Percentiles rank a stretch among this genome's conserved stretches.
phyloP scores from a whole-genome alignment of 2,113 vertebrate genomes.

The Oxyura jamaicensis region DNA sequence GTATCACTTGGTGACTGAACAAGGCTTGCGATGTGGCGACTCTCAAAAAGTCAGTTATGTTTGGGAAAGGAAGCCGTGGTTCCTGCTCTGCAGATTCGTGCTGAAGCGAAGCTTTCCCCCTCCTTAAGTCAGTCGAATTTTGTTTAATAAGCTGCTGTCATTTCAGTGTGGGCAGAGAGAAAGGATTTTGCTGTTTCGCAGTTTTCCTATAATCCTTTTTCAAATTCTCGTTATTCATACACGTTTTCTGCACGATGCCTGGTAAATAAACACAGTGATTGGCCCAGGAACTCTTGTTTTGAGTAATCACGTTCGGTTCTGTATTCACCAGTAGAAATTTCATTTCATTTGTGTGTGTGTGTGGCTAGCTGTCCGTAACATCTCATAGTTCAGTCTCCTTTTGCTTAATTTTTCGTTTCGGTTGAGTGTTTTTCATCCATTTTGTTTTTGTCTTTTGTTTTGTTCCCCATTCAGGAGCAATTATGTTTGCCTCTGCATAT shows the following conservation, averaged over 20 bases:
- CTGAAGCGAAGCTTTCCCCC: neutral
- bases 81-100: neutral
- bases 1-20: fast-evolving
- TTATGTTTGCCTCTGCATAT: slow-evolving; percentile 98
- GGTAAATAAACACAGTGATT: slow-evolving; percentile 6
- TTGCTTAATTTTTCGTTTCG: slow-evolving; percentile 71
- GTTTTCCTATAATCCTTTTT: neutral
- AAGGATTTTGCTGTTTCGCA: neutral
- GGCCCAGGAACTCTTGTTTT: neutral
- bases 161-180: neutral
- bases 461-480: slow-evolving; percentile 85
- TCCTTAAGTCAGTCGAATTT: neutral
- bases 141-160: neutral
- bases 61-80: neutral
- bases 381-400: slow-evolving; percentile 50
- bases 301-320: neutral
- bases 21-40: neutral
- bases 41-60: neutral
- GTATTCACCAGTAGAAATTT: neutral
- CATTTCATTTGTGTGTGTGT: neutral
- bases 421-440: slow-evolving; percentile 73
- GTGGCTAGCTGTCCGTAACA: neutral
- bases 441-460: slow-evolving; percentile 76
- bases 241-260: neutral
- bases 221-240: neutral